Evolutionary conservation across 2,797 vertebrate species (phyloP).

Genomic region (Mastacembelus armatus): DNA sequence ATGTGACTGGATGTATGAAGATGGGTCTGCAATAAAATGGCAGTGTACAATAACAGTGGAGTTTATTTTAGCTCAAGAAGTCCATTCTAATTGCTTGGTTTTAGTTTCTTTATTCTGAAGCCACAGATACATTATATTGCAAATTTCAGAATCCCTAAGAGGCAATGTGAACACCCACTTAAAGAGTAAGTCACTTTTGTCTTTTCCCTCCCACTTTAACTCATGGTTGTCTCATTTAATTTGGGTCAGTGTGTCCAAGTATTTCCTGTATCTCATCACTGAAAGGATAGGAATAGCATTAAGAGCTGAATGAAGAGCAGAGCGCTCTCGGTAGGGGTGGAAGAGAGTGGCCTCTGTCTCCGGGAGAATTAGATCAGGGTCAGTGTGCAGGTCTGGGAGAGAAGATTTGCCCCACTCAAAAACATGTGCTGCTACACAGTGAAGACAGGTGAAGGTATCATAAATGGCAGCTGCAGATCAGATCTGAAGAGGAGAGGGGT

Average conservation of each 20-base stretch:
- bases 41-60: slow-evolving; percentile 1
- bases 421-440: slow-evolving; percentile 15
- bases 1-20: slow-evolving; percentile 49
- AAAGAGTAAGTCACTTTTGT: slow-evolving; percentile 24
- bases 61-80: slow-evolving; percentile 49
- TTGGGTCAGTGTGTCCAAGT: slow-evolving; percentile 22
- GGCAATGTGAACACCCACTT: slow-evolving; percentile 4
- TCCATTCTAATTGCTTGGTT: slow-evolving; percentile 49
- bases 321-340: slow-evolving; percentile 30
- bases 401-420: slow-evolving; percentile 15
- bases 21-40: slow-evolving; percentile 47
- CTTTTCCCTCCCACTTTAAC: slow-evolving; percentile 27
- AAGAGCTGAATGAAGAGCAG: slow-evolving; percentile 21
- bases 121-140: slow-evolving; percentile 33
- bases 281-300: slow-evolving; percentile 39
- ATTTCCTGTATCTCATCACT: slow-evolving; percentile 20
- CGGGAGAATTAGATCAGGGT: slow-evolving; percentile 58
- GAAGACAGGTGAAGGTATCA: slow-evolving; percentile 58
- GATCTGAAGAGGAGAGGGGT: slow-evolving; percentile 33
- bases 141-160: slow-evolving; percentile 34
- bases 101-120: slow-evolving; percentile 44
- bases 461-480: slow-evolving; percentile 55
- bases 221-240: slow-evolving; percentile 50
- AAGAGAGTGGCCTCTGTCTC: slow-evolving; percentile 44
- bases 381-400: slow-evolving; percentile 35